These are phyloP conservation scores for Rhynchomys soricoides DNA, from an alignment of 2,113 vertebrate species.

Conservation along the genomic window DNA sequence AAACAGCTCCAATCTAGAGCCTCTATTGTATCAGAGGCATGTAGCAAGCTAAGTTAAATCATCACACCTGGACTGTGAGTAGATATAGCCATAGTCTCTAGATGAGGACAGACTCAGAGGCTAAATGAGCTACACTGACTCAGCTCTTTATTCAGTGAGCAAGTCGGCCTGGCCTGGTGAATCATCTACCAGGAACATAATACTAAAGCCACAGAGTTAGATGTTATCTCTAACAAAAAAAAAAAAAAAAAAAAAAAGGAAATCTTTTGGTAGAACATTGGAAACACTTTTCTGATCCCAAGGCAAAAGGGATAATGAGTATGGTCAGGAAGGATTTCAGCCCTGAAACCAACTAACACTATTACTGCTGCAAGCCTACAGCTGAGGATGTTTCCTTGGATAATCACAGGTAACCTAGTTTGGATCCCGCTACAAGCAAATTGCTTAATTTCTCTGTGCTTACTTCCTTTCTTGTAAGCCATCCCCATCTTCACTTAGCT, in stretches of 20 bases:
- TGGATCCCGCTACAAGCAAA: constrained; percentile 20
- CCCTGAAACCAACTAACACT: neutral
- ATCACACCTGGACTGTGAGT: neutral
- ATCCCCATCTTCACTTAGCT: neutral
- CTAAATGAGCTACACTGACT: neutral
- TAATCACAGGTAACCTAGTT: neutral
- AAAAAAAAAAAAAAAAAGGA: neutral
- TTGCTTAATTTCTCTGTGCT: constrained; percentile 6
- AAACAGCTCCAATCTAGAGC: neutral
- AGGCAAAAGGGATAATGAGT: neutral
- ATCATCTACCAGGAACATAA: neutral
- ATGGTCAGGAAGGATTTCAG: constrained; percentile 9
- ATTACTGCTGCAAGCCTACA: neutral
- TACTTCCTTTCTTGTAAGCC: neutral
- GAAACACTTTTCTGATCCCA: neutral
- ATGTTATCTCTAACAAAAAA: neutral
- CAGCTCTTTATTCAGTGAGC: neutral
- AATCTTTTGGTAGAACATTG: neutral
- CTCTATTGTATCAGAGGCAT: neutral
- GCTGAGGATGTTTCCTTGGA: neutral
- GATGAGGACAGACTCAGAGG: neutral
- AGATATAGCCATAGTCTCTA: neutral
- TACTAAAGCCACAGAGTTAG: neutral
- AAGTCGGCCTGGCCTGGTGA: neutral
- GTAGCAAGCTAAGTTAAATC: neutral